Evolutionary conservation across 2,888 invertebrate species (phyloP).

Genomic region (Drosophila kuntzei): DNA sequence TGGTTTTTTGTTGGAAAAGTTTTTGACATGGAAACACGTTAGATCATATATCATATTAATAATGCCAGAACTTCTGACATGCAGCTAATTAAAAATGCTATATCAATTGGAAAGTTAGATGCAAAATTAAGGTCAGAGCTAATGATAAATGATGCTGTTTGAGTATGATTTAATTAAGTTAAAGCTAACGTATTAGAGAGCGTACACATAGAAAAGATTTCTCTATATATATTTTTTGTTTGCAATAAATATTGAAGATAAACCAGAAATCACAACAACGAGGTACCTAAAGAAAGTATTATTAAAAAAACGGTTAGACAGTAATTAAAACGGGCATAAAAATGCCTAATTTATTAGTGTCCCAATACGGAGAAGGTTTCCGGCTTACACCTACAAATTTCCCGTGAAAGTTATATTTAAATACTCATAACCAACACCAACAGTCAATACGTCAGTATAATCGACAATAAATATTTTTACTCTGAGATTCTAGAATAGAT

Average conservation of each 20-base stretch:
- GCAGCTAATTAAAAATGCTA: constrained; percentile 33
- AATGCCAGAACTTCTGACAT: constrained; percentile 33
- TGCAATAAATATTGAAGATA: background rate
- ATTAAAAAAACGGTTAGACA: background rate
- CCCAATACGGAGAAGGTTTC: background rate
- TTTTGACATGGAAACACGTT: constrained; percentile 2
- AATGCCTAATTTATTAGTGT: background rate
- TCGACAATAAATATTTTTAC: background rate
- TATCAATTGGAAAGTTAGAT: constrained; percentile 10
- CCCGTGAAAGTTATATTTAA: background rate
- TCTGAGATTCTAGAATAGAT: background rate
- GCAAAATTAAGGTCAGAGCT: constrained; percentile 26
- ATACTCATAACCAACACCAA: background rate
- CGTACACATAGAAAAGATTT: background rate
- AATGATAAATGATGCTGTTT: constrained; percentile 42
- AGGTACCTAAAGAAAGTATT: background rate
- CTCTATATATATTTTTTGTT: background rate
- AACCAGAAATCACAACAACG: background rate
- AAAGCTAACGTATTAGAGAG: constrained; percentile 3
- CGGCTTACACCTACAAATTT: background rate
- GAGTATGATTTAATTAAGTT: constrained; percentile 33
- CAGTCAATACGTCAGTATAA: constrained; percentile 1
- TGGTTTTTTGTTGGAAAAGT: constrained; percentile 8
- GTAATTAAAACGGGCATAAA: background rate
- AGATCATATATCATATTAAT: constrained; percentile 41